These are phyloP conservation scores for Elaphurus davidianus DNA, from an alignment of 2,113 vertebrate genomes.

Conservation along the genomic window DNA sequence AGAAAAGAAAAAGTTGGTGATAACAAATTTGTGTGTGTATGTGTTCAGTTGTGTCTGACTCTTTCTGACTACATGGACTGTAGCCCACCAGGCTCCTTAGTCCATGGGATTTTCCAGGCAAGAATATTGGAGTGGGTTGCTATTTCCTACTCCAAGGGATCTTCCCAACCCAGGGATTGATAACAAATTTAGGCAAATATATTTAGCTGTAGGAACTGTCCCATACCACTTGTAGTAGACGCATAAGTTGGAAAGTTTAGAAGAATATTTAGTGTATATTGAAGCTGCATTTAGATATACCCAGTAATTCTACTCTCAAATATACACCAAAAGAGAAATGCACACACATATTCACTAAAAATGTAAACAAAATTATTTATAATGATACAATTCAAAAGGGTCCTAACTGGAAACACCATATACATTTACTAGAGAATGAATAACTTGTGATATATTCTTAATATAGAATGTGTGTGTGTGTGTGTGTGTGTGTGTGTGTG, in stretches of 20 bases:
- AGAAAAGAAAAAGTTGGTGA: not conserved
- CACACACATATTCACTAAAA: not conserved
- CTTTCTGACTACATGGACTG: not conserved
- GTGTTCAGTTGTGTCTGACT: not conserved
- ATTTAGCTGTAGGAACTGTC: not conserved
- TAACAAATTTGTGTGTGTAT: not conserved
- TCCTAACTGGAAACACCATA: not conserved
- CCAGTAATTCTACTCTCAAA: not conserved
- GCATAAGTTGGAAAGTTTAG: not conserved
- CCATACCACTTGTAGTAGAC: not conserved
- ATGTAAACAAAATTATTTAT: not conserved
- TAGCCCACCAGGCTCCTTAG: not conserved
- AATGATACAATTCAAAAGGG: not conserved
- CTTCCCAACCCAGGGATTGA: not conserved
- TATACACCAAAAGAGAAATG: not conserved
- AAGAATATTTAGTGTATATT: not conserved
- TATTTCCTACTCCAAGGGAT: not conserved
- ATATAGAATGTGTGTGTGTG: not conserved
- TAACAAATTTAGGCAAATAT: not conserved
- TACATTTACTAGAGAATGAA: not conserved
- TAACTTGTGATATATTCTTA: not conserved
- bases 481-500: not conserved
- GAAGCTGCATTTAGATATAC: not conserved
- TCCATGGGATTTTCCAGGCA: not conserved
- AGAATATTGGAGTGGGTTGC: not conserved